Evolutionary conservation across 2,797 vertebrate genomes (phyloP).

Genomic region (Psittacula derbiana): DNA sequence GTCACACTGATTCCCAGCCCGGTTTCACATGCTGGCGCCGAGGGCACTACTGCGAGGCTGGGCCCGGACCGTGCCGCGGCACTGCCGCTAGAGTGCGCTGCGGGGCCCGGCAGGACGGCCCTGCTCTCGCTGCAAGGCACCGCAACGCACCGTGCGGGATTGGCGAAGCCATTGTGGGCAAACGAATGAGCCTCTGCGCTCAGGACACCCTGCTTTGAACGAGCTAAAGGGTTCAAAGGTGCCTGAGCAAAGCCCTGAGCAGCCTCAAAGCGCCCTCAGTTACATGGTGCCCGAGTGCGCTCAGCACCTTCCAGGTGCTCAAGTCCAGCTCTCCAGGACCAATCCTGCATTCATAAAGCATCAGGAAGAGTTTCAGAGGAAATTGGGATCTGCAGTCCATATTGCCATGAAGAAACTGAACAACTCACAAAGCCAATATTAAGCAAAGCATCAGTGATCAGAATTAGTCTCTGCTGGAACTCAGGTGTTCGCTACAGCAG

Average conservation of each 20-base stretch:
- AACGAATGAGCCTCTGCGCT: neutral
- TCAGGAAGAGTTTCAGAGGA: neutral
- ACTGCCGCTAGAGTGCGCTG: neutral
- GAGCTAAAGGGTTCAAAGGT: neutral
- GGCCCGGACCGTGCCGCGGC: neutral
- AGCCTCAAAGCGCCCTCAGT: neutral
- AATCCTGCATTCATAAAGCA: neutral
- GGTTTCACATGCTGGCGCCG: accelerated
- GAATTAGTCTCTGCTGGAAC: neutral
- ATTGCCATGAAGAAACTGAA: neutral
- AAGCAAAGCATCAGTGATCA: neutral
- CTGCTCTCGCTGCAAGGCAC: accelerated
- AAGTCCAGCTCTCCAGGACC: neutral
- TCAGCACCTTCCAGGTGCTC: neutral
- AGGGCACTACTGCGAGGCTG: accelerated
- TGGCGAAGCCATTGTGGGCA: neutral
- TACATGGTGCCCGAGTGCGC: neutral
- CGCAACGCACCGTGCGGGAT: accelerated
- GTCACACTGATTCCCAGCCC: neutral
- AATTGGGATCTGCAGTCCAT: neutral
- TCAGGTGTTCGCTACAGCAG: neutral
- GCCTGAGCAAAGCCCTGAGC: neutral
- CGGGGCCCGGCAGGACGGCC: neutral
- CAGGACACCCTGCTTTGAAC: neutral
- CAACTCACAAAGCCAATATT: neutral